Base-by-base conservation (phyloP, 2,888 invertebrate genomes). In the Pristionchus maxplancki region DNA sequence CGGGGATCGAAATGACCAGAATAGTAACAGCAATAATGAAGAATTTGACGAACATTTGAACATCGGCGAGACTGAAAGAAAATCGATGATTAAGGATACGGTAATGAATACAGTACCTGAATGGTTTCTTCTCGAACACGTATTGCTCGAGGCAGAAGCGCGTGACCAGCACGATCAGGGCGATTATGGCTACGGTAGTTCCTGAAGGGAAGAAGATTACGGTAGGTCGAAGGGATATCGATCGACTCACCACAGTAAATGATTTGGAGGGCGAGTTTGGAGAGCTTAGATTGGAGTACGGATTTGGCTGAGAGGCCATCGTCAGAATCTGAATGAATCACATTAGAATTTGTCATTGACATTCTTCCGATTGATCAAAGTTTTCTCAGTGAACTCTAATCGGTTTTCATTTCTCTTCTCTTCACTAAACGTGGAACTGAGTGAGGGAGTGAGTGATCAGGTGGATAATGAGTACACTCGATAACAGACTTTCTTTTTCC, bases 21-120 rank as follows among this genome's bases (percentile, higher is more conserved):
- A 99, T 99, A 89, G 99, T 99, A 89, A 99, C 99, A 96, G 99
- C 99, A 95, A 99, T 99, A 96, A 99, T 99, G 95, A 99, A 97
- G 96, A 98, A 98, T 95, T 97, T 97, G 91, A 99, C 98, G 95
- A 99, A 96, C 95, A 97, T 96, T 96, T 97, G 97, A 50, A 90
- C 58, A 74, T 87, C 87, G 17, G 15, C 28, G 64, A 85, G 85
- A 62, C 85, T 85, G 85, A 58, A 53, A 37, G n/a, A 17, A 37
- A 44, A 64, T 78, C 28, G 44, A 78, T 78, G 40, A 24, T 28
- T 3, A 64, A 15, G 5, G 40, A 5, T 64, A 44, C n/a, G 11
- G 37, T 31, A 37, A n/a, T 78, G 28, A 48, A 48, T 78, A 40
- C 20, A 0, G 50, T 58, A 85, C 85, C 85, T 58, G 87, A 95